phyloP scores from a whole-genome alignment of 2,113 vertebrate species.

The Myanophis thanlyinensis region DNA sequence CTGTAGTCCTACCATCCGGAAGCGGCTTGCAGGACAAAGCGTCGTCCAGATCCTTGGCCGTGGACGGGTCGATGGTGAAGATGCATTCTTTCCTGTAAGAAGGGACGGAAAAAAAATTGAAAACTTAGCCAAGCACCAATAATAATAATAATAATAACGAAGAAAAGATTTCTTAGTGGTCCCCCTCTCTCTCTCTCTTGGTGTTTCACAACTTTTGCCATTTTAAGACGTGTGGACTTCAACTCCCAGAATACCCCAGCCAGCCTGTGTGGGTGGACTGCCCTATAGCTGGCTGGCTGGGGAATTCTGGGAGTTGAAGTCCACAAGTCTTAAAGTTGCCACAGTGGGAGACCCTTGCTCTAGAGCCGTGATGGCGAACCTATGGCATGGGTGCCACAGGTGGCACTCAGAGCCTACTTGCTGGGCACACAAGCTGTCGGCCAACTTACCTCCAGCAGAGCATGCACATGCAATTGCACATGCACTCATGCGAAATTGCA shows the following conservation, averaged over 20 bases:
- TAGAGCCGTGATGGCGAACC: too few relatives aligned
- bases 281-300: too few relatives aligned
- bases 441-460: too few relatives aligned
- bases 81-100: conserved; percentile 84
- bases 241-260: not conserved
- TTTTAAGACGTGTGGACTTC: not conserved
- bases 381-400: too few relatives aligned
- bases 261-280: too few relatives aligned
- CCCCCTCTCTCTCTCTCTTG: not conserved
- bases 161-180: not conserved
- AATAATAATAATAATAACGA: conserved; percentile 21
- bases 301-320: too few relatives aligned
- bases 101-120: conserved; percentile 51
- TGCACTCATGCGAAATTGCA: too few relatives aligned
- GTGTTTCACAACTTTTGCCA: not conserved
- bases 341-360: too few relatives aligned
- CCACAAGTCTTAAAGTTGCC: too few relatives aligned
- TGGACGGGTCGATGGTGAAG: conserved; percentile 86
- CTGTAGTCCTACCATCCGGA: conserved; percentile 83
- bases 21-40: conserved; percentile 84
- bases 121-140: conserved; percentile 53
- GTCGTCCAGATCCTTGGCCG: conserved; percentile 86
- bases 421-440: too few relatives aligned
- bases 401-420: too few relatives aligned
- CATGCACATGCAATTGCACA: too few relatives aligned